Base-by-base conservation (phyloP, 2,113 vertebrate genomes). In the Speoplatyrhinus poulsoni region DNA sequence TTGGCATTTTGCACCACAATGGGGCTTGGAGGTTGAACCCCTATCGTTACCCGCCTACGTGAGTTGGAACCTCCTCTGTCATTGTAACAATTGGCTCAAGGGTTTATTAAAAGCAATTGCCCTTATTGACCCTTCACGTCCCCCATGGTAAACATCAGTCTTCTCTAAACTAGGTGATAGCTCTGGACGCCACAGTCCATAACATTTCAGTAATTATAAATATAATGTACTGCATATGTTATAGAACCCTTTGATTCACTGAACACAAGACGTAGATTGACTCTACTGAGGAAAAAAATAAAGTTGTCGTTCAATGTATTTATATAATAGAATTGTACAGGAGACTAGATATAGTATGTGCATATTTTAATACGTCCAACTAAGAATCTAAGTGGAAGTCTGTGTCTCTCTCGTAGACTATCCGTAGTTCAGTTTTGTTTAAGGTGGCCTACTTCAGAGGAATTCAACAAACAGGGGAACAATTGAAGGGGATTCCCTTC, bases 101-200 rank as follows among this genome's bases (percentile, higher is more conserved):
- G 93, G 94, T 95, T 94, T 94, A 94, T 95, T 95, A 94, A 94
- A 93, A 93, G 91, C 92, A 91, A 92, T 90, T 90, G 86, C 71
- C 84, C 87, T 62, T 17, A 66, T 74, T 87, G 81, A 84, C 86
- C 85, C 36, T 41, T 84, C 74, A 72, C 65, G 56, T 81, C 80
- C 75, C 67, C 92, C 82, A n/a, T 84, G 92, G 92, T 92, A 89
- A 87, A 82, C 85, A 88, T 90, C 82, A 85, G 86, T 90, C 90
- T 87, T 90, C 89, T 88, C 86, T 87, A 92, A 93, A 91, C 71
- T 87, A 85, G 74, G 79, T 86, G 87, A 91, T 82, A 88, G 89
- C 83, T 90, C 92, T 84, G 87, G 77, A 82, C 48, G 15, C 32
- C 9, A 32, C 9, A 16, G 33, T 46, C 59, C 46, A 60, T 6